These are phyloP conservation scores for Dryococelus australis DNA, from an alignment of 2,888 invertebrate genomes.

Conservation along the genomic window DNA sequence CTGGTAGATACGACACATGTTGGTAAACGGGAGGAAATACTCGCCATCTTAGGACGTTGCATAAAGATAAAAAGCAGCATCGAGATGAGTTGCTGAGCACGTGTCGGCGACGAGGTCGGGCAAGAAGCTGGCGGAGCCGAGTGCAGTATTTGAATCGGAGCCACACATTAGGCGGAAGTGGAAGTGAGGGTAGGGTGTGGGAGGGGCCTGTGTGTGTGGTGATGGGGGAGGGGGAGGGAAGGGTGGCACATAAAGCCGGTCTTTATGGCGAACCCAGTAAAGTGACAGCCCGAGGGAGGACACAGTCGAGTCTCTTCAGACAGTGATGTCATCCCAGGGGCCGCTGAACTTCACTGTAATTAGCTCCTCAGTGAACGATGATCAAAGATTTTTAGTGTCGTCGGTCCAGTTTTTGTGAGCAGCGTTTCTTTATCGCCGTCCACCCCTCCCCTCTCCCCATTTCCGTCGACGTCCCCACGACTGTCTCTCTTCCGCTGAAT, in stretches of 20 bases:
- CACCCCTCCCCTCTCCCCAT: background rate
- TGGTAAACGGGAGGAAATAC: too few species aligned
- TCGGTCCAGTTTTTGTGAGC: background rate
- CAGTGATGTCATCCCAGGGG: conserved; percentile 2
- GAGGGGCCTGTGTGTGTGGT: background rate
- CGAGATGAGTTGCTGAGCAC: background rate
- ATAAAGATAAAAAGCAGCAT: too few species aligned
- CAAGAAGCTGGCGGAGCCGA: background rate
- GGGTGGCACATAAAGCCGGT: conserved; percentile 1
- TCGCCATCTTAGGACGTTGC: too few species aligned
- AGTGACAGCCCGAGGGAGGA: background rate
- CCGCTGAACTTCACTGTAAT: conserved; percentile 1
- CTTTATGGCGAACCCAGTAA: background rate
- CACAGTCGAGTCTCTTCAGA: conserved; percentile 8
- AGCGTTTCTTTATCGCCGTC: background rate
- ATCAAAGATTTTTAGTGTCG: conserved; percentile 16
- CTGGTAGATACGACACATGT: too few species aligned
- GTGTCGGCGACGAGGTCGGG: background rate
- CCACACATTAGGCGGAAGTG: conserved; percentile 9
- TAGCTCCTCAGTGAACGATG: conserved; percentile 2
- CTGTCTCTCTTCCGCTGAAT: background rate
- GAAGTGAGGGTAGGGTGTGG: background rate
- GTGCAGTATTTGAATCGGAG: conserved; percentile 1
- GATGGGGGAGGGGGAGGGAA: background rate
- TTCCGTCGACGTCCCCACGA: background rate